phyloP scores from a whole-genome alignment of 2,888 invertebrate species.

The Calliscelio sp. region DNA sequence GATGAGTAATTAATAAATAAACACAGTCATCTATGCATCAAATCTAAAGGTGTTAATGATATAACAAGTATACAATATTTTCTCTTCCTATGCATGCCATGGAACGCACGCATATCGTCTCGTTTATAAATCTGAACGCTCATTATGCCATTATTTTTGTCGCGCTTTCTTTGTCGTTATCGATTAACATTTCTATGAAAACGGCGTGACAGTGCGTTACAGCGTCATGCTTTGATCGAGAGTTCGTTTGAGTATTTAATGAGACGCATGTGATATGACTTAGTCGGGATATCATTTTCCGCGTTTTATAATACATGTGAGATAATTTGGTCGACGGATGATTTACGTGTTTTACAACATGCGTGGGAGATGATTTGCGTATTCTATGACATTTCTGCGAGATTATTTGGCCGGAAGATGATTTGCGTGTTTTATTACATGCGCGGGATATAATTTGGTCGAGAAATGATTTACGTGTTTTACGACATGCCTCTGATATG shows the following conservation, averaged over 20 bases:
- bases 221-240: not conserved
- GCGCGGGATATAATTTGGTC: slow-evolving; percentile 50
- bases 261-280: slow-evolving; percentile 15
- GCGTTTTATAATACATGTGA: slow-evolving; percentile 42
- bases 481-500: slow-evolving; percentile 46
- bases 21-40: slow-evolving; percentile 1
- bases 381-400: slow-evolving; percentile 43
- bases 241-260: slow-evolving; percentile 2
- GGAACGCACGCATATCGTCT: slow-evolving; percentile 27
- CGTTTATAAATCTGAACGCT: slow-evolving; percentile 14
- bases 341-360: slow-evolving; percentile 46
- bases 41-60: slow-evolving; percentile 31
- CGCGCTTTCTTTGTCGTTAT: not conserved
- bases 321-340: slow-evolving; percentile 42
- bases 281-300: slow-evolving; percentile 18
- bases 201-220: slow-evolving; percentile 1
- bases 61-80: slow-evolving; percentile 37
- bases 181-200: slow-evolving; percentile 18
- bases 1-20: not conserved
- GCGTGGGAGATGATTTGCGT: slow-evolving; percentile 23
- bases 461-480: slow-evolving; percentile 55
- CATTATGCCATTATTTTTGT: slow-evolving; percentile 8
- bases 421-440: slow-evolving; percentile 62
- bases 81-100: slow-evolving; percentile 19
- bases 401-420: slow-evolving; percentile 59